Percentiles rank a stretch among this genome's conserved stretches.
These are phyloP conservation scores for Styela plicata DNA, from an alignment of 23 tunicate genomes.

Conservation along the genomic window DNA sequence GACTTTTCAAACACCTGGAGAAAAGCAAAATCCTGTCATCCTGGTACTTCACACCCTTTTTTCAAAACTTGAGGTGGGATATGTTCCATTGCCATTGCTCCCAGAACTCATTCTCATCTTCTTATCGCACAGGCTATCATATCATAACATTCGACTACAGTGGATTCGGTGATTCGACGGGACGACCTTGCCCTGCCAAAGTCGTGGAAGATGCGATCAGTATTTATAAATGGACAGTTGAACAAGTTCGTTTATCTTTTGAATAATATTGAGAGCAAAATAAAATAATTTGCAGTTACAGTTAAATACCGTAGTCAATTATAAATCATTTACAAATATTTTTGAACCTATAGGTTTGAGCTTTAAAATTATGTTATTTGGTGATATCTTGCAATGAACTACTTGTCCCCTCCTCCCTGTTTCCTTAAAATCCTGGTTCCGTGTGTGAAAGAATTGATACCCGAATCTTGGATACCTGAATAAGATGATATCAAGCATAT, in stretches of 20 bases:
- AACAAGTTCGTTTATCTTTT: constrained; percentile 29
- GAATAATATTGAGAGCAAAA: no score
- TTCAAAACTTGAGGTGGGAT: no score
- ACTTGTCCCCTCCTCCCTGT: not conserved
- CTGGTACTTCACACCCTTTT: no score
- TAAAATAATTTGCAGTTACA: not conserved
- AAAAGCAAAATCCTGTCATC: no score
- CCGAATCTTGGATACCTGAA: no score
- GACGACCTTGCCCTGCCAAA: constrained; percentile 34
- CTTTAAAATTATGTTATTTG: not conserved
- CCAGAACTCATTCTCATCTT: not conserved
- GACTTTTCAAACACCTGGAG: no score
- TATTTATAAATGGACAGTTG: constrained; percentile 52
- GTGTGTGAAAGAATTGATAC: no score
- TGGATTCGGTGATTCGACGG: constrained; percentile 89
- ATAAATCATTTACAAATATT: not conserved
- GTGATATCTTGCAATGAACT: no score
- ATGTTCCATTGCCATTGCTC: no score
- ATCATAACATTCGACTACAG: constrained; percentile 86
- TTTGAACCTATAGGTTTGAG: not conserved
- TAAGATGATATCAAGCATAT: no score
- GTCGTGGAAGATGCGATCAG: constrained; percentile 49
- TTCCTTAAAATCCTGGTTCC: no score
- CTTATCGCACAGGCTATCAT: constrained; percentile 39
- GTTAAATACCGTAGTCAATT: not conserved